Percentiles rank a stretch among this genome's conserved stretches.
Conservation (phyloP, 2,797 vertebrate genomes). For the Ctenopoma kingsleyae region DNA sequence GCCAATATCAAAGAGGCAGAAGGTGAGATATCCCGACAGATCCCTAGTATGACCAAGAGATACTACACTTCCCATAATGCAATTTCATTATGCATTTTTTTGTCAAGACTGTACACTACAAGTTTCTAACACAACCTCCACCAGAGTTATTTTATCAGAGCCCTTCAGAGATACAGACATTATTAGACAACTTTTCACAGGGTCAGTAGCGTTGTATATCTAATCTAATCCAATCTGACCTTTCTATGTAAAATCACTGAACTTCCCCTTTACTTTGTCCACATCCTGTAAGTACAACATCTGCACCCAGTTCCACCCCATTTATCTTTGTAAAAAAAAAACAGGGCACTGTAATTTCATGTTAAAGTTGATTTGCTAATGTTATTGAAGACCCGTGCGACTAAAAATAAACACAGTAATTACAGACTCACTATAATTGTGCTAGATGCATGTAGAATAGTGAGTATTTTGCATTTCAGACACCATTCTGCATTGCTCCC, state of each 20-base stretch:
- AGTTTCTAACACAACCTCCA: too few species aligned
- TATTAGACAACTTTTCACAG: background rate
- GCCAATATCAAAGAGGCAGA: background rate
- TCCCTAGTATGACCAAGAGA: background rate
- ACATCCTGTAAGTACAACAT: constrained; percentile 6
- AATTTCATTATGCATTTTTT: background rate
- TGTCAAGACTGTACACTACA: background rate
- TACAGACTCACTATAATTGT: background rate
- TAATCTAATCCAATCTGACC: background rate
- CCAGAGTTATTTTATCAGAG: background rate
- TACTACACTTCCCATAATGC: constrained; percentile 12
- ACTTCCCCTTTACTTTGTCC: background rate
- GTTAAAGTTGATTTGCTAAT: constrained; percentile 3
- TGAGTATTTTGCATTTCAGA: constrained; percentile 52
- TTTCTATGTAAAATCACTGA: background rate
- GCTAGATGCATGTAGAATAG: constrained; percentile 11
- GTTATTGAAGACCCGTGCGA: constrained; percentile 9
- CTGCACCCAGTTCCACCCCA: background rate
- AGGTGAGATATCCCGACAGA: background rate
- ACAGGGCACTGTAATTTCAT: background rate
- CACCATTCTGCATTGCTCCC: constrained; percentile 45
- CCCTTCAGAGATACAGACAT: background rate
- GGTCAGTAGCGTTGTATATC: background rate
- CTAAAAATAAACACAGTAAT: constrained; percentile 17
- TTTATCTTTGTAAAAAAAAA: background rate